Conservation (phyloP, 1,140 invertebrate species). For the Heliothis subflexa region DNA sequence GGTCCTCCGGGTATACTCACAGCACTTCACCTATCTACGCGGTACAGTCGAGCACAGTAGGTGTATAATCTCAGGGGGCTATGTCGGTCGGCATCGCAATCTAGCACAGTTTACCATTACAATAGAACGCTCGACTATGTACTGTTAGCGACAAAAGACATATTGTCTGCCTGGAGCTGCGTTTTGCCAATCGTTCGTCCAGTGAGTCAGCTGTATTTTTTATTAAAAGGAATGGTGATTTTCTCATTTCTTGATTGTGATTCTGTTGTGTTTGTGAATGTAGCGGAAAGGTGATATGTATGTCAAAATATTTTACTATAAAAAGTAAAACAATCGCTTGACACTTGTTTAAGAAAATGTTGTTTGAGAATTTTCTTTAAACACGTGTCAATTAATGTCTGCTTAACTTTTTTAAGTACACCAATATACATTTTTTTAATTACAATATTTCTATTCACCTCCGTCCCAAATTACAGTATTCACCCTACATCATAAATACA, state of each 20-base stretch:
- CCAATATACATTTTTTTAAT: background rate
- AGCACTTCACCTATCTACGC: slow-evolving; percentile 33
- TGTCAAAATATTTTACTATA: background rate
- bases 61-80: slow-evolving; percentile 46
- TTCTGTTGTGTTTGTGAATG: background rate
- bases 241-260: too few relatives aligned
- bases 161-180: slow-evolving; percentile 46
- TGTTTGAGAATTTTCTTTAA: too few relatives aligned
- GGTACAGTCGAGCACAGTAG: slow-evolving; percentile 38
- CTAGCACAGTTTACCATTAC: slow-evolving; percentile 52
- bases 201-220: slow-evolving; percentile 31
- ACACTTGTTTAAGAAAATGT: too few relatives aligned
- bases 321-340: too few relatives aligned
- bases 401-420: too few relatives aligned
- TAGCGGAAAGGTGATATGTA: background rate
- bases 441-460: too few relatives aligned
- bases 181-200: slow-evolving; percentile 36
- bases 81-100: slow-evolving; percentile 43
- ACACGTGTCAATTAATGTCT: too few relatives aligned
- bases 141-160: slow-evolving; percentile 49
- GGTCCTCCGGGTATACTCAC: background rate
- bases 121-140: slow-evolving; percentile 46
- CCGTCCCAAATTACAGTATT: background rate
- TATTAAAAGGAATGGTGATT: slow-evolving; percentile 33
- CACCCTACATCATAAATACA: background rate